A percentile compares a stretch with the other conserved stretches of the same genome.
Evolutionary conservation across 2,113 vertebrate genomes (phyloP).

Genomic region (Rana temporaria): DNA sequence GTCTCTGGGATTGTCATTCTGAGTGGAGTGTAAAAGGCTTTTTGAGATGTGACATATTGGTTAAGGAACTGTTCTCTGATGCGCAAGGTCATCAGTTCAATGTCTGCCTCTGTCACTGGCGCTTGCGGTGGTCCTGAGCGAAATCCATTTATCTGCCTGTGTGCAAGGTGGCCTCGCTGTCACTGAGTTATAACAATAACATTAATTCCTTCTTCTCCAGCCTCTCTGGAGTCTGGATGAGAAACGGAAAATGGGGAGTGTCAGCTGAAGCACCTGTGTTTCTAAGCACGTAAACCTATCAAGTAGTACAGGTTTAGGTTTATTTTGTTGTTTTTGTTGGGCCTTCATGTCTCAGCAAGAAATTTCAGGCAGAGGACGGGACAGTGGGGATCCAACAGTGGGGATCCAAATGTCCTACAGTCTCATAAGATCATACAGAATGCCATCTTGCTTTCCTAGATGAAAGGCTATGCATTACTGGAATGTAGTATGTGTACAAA

Average conservation of each 20-base stretch:
- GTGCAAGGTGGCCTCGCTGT: conserved; percentile 18
- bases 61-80: conserved; percentile 49
- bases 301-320: background rate
- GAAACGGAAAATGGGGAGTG: background rate
- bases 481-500: too few species aligned
- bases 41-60: conserved; percentile 56
- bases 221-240: background rate
- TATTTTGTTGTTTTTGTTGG: too few species aligned
- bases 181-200: conserved; percentile 38
- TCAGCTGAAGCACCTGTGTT: background rate
- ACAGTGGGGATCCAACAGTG: too few species aligned
- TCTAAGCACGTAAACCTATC: background rate
- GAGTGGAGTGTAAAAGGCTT: conserved; percentile 37
- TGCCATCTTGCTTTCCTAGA: too few species aligned
- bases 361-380: too few species aligned
- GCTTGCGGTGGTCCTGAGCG: conserved; percentile 10
- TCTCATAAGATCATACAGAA: too few species aligned
- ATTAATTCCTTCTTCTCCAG: conserved; percentile 15
- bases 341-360: too few species aligned
- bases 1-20: conserved; percentile 49
- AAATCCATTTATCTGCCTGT: conserved; percentile 44
- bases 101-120: conserved; percentile 35
- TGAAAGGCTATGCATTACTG: too few species aligned
- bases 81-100: conserved; percentile 34
- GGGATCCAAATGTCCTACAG: too few species aligned